phyloP scores from a whole-genome alignment of 1,140 invertebrate genomes.

The Portunus trituberculatus region DNA sequence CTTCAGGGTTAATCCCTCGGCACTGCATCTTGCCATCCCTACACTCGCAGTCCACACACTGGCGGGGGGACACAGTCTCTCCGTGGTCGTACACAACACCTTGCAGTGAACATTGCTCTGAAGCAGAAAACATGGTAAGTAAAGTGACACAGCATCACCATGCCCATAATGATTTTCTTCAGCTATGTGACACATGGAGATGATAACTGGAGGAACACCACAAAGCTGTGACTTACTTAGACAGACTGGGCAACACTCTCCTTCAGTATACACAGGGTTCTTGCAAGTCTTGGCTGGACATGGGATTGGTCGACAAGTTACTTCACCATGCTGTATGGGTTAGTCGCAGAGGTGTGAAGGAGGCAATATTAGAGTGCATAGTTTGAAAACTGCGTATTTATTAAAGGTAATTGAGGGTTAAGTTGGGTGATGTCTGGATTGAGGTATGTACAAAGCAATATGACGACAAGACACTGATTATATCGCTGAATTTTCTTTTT shows the following conservation, averaged over 20 bases:
- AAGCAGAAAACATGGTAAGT: background rate
- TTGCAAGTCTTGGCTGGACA: conserved; percentile 88
- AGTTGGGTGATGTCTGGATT: background rate
- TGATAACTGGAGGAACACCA: background rate
- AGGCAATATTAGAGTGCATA: conserved; percentile 43
- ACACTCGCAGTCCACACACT: conserved; percentile 88
- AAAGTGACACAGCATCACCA: background rate
- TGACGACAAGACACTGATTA: background rate
- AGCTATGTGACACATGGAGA: background rate
- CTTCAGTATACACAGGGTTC: conserved; percentile 85
- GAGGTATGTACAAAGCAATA: background rate
- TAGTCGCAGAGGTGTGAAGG: conserved; percentile 50
- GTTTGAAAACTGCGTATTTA: background rate
- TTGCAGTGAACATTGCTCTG: conserved; percentile 89
- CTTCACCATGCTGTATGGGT: conserved; percentile 88
- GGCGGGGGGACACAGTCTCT: conserved; percentile 86
- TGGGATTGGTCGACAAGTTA: conserved; percentile 93
- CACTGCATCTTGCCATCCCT: conserved; percentile 91
- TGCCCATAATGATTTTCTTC: background rate
- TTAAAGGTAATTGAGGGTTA: background rate
- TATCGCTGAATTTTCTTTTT: background rate
- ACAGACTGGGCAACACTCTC: conserved; percentile 87
- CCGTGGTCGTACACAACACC: conserved; percentile 91
- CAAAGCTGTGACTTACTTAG: conserved; percentile 73
- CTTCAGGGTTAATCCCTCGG: conserved; percentile 86